phyloP scores from a whole-genome alignment of 2,113 vertebrate species.

The Pelodiscus sinensis region DNA sequence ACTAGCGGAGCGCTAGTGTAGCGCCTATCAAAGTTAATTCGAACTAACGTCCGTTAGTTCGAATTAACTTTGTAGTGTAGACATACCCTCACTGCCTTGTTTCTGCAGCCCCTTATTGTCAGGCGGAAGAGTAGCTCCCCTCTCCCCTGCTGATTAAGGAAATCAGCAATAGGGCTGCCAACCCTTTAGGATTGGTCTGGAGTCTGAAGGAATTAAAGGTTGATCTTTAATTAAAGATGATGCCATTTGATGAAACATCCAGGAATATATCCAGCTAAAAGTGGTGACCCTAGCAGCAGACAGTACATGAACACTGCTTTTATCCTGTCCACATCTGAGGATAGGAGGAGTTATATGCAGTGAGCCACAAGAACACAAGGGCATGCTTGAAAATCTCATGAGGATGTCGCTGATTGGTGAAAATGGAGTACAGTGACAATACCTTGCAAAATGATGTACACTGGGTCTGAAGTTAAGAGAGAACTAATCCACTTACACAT shows the following conservation, averaged over 20 bases:
- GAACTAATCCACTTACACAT: neutral
- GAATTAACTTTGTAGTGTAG: too few species aligned
- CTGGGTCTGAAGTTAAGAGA: neutral
- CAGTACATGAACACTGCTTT: neutral
- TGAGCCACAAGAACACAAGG: neutral
- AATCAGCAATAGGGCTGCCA: neutral
- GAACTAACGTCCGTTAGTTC: too few species aligned
- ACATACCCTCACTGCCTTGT: neutral
- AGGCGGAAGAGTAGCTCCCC: neutral
- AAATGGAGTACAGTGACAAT: neutral
- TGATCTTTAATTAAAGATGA: too few species aligned
- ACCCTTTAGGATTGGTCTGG: too few species aligned
- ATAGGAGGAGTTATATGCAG: neutral
- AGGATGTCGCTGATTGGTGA: fast-evolving
- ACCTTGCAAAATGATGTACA: neutral
- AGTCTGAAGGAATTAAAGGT: too few species aligned
- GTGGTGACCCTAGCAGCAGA: too few species aligned
- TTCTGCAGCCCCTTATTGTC: neutral
- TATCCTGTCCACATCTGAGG: neutral
- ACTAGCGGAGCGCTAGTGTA: too few species aligned
- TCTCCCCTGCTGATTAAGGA: neutral
- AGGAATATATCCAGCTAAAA: too few species aligned
- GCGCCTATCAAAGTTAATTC: too few species aligned
- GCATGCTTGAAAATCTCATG: neutral
- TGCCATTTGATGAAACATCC: too few species aligned